Base-by-base conservation (phyloP, 1,140 invertebrate genomes). In the Brachionus rubens region DNA sequence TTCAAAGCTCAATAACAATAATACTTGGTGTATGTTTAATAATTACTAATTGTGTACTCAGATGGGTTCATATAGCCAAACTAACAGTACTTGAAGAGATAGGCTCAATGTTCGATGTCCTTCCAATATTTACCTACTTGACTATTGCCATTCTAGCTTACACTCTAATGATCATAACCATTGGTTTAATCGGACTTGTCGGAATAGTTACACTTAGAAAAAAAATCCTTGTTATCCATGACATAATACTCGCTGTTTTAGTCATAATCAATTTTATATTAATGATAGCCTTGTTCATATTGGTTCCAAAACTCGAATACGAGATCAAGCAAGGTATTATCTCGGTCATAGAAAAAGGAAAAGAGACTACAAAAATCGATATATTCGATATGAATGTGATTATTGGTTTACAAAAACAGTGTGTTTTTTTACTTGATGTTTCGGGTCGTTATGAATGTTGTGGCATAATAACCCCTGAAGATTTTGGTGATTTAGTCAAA, bases 201-300 rank as follows among this genome's bases (percentile, higher is more conserved):
- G 19, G 28, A 7, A 59, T 59, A 16, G 33, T 7, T 36, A 59
- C 30, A 16, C 54, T 59, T 36, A 59, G 36, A n/a, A 59, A 59
- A 33, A 59, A 33, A 33, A 2, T 36, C 36, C 36, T 59, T 28
- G 16, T 33, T 33, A 12, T 40, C 19, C 19, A 33, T 16, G 30
- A 33, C 9, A 19, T 16, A 10, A 40, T 59, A n/a, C 28, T 59
- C 0, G 54, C 28, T 36, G 19, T 59, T 59, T 0, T 59, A 59
- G 30, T 59, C 7, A 36, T 59, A 36, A 33, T 59, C 33, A 59
- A 59, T 59, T 59, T 59, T 59, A 30, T 59, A 19, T 59, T 59
- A 19, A 59, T 40, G 54, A 28, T 59, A 3, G 26, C n/a, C 33
- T 33, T 59, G 19, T 36, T 59, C 9, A 16, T 59, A 19, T 59